Base-by-base conservation (phyloP, 2,888 invertebrate species). In the Amphipyra tragopoginis region DNA sequence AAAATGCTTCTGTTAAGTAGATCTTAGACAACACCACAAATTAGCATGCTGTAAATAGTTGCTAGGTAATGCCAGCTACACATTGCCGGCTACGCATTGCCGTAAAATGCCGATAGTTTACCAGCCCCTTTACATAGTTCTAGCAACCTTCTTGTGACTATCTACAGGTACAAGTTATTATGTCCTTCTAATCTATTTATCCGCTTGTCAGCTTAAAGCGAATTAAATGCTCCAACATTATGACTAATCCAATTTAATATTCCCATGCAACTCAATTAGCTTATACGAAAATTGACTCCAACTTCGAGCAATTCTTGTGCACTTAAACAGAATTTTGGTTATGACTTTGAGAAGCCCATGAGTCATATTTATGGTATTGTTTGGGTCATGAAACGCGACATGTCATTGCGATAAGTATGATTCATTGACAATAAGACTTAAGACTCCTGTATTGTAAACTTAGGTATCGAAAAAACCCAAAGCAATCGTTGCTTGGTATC, bases 361-460 rank as follows among this genome's bases (percentile, higher is more conserved):
- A 81, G 39, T 81, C 81, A 81, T 38, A 21, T 52, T 9, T 29
- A 48, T 44, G 45, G 70, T 49, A 82, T 81, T 81, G 65, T 73
- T 62, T 21, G 5, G 50, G 54, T 59, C 59, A 52, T 62, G 67
- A 66, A 74, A 70, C 55, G 11, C 33, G 65, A 72, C 65, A 64
- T 72, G 67, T 74, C 64, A 59, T 44, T 52, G 40, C 40, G 34
- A 43, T 53, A 48, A 51, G 66, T 54, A 73, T 82, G 82, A 82
- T 58, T 82, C 82, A 82, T 69, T 67, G 42, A 11, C n/a, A 45
- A 39, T 57, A 21, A 34, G 53, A 63, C 45, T 56, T 51, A 38
- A 47, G 49, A 61, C 55, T 68, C 43, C 72, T 50, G 50, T 63
- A 59, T 51, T 43, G 45, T 13, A 45, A 29, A 40, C 14, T 61